Base-by-base conservation (phyloP, 2,797 vertebrate species). In the Decapterus maruadsi region DNA sequence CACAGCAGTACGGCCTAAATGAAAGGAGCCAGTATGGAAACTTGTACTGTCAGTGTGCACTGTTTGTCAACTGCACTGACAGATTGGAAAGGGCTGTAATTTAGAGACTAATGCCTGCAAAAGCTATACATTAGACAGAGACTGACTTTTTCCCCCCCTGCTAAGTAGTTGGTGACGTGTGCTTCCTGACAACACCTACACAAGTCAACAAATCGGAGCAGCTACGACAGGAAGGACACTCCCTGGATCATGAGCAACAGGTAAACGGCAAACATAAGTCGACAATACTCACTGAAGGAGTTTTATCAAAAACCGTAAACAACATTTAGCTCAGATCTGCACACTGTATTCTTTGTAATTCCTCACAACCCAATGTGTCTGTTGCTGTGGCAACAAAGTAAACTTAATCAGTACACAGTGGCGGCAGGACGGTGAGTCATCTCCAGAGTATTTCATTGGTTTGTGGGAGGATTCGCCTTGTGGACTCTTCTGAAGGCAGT, bases 331-430 rank as follows among this genome's bases (percentile, higher is more conserved):
- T 74, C 61, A 79, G 73, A 51, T 75, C 20, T 48, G 58, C 55
- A 72, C 40, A 83, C 36, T 58, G 29, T 22, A 13, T 72, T 61
- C 77, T 78, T 60, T 73, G 69, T 68, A 56, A 82, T 72, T 75
- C 69, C 72, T 78, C 50, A 62, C 54, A 80, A 90, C 78, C 68
- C 72, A 58, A 65, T 80, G 82, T 71, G 80, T 67, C 66, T 60
- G 94, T 87, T 74, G 88, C 81, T 69, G 93, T 92, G 88, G 89
- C 82, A 94, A 95, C 93, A 78, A 68, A 82, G 66, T 87, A 93
- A 94, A 94, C 89, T 72, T 9, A 56, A 69, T 59, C 68, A 70
- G 67, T 72, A 93, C 86, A 92, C 90, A 94, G 72, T 71, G 59
- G 46, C 36, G 80, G 80, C 40, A 67, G 82, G 64, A 72, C 1